Base-by-base conservation (phyloP, 2,797 vertebrate genomes). In the Clarias platycephalus region DNA sequence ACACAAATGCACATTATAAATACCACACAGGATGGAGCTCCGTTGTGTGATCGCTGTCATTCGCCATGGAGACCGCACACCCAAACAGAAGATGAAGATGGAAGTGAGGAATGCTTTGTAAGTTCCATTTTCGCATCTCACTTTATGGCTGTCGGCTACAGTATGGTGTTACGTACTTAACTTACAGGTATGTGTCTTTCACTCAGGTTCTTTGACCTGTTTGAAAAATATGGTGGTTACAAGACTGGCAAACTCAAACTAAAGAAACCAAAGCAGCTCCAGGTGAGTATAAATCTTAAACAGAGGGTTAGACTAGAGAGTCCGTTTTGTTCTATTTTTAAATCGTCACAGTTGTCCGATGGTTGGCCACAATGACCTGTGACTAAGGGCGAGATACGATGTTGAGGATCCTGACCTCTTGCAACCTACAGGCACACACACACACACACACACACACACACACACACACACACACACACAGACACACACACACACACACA, bases 1-100 rank as follows among this genome's bases (percentile, higher is more conserved):
- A 57, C 28, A 78, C 31, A 40, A 31, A 2, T 37, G 28, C 53
- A 58, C 28, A 13, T 58, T 34, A 70, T 55, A 55, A 72, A 60
- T 82, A 15, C 55, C 37, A 20, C 57, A 44, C n/a, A 99, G 98
- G 98, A 99, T 99, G 98, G 98, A 99, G 90, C 94, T 99, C 82
- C 97, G 98, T 58, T 99, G 98, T 84, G 98, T 99, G 63, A 99
- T 99, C 58, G 98, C 98, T 31, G 95, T 99, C 86, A 98, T 99
- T 87, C 96, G 98, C 3, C 98, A 99, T 0, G 98, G 98, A n/a
- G 98, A 99, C 86, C 96, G 98, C 58, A 99, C 98, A 1, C 98
- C 98, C 0, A 99, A 99, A 90, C 98, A 99, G 89, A 99, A 99
- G 91, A 99, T 99, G 98, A 99, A 99, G 92, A 99, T 99, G 98